Base-by-base conservation (phyloP, 2,113 vertebrate species). In the Monopterus albus region DNA sequence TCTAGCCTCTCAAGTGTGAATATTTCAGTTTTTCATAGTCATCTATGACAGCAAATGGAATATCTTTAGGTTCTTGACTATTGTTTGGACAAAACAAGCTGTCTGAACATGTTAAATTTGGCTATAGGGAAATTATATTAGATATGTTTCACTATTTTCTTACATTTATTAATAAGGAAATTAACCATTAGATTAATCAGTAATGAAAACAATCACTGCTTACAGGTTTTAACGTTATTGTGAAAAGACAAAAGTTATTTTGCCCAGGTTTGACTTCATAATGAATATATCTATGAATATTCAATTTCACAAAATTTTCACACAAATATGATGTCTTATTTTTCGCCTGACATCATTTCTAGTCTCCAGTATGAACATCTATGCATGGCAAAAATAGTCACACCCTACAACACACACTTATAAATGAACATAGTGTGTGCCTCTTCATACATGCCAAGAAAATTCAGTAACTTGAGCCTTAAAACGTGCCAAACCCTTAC, bases 271-370 rank as follows among this genome's bases (percentile, higher is more conserved):
- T 56, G 12, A 3, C 18, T 5, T 51, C n/a, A 14, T 18, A 29
- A 5, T 26, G 18, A 35, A 47, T 28, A n/a, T 2, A 3, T 14
- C 20, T 10, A 20, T 42, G 35, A 40, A 69, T 26, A 51, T 43
- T 50, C 28, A 21, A 33, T 43, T 28, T 11, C n/a, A n/a, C n/a
- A n/a, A n/a, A n/a, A 21, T 57, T 3, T n/a, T n/a, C n/a, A n/a
- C 35, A 31, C 15, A 57, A 50, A 49, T 65, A 9, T 18, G 13
- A 52, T 20, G 43, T 15, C 45, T 25, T 75, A 47, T 60, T 53
- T 59, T 56, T 62, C 62, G 57, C 7, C 50, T 25, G 7, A 23
- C 39, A 76, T 55, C 1, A 25, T 15, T 55, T 62, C 33, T 26
- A 64, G 52, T 45, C 21, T 36, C 21, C 23, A 31, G 9, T n/a